A percentile compares a stretch with the other conserved stretches of the same genome.
Conservation (phyloP, 2,888 invertebrate species). For the Agyllia agylla region DNA sequence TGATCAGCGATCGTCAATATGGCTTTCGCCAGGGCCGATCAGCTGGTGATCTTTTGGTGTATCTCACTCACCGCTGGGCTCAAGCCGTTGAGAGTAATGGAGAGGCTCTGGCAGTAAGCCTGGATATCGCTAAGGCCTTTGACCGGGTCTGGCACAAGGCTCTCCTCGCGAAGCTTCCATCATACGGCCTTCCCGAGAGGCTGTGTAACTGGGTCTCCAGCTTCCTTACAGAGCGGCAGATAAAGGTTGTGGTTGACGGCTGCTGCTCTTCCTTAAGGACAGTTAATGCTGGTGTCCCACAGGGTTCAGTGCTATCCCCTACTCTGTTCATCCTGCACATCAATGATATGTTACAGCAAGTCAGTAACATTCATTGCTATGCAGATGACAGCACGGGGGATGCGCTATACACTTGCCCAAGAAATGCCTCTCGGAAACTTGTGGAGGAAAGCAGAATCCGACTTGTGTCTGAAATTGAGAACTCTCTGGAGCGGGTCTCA, state of each 20-base stretch:
- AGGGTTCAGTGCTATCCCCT: neutral
- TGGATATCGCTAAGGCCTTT: neutral
- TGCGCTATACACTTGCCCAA: neutral
- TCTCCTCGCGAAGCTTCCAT: neutral
- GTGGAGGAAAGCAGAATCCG: neutral
- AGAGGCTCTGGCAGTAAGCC: neutral
- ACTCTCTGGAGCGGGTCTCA: too few relatives aligned
- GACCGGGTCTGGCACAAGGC: slow-evolving; percentile 11
- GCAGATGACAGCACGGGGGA: neutral
- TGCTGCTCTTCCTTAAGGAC: neutral
- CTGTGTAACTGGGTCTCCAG: neutral
- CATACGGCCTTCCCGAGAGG: neutral
- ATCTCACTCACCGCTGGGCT: neutral
- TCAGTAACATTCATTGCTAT: neutral
- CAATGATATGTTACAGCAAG: neutral
- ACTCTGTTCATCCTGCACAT: neutral
- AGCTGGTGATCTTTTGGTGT: neutral
- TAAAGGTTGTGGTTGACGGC: neutral
- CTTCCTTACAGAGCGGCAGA: neutral
- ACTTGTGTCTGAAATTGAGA: too few relatives aligned
- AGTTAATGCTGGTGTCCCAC: neutral
- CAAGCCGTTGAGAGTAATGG: neutral
- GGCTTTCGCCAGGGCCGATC: neutral
- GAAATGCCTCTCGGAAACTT: neutral
- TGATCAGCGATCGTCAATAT: neutral